Base-by-base conservation (phyloP, 2,797 vertebrate species). In the Merluccius polli region DNA sequence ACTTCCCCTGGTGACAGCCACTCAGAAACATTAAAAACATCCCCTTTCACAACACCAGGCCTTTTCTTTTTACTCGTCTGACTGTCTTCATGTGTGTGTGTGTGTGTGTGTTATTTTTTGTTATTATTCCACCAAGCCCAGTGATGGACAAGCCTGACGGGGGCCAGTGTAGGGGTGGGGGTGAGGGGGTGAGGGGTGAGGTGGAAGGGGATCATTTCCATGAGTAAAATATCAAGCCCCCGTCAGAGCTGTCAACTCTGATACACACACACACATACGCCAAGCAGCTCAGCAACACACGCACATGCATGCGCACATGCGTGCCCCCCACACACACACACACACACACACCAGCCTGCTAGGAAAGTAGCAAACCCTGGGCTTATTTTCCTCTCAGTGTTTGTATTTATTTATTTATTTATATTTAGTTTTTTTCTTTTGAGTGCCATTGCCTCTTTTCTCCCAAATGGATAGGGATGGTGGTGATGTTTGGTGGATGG, bases 201-300 rank as follows among this genome's bases (percentile, higher is more conserved):
- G 87, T 68, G 24, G 63, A 68, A 24, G 21, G 70, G 88, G 82
- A 79, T 88, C 78, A 90, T 92, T 91, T 91, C 89, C 90, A 86
- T 89, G 87, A 87, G 89, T 89, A 92, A 92, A 90, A 90, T 87
- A 88, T 89, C 90, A 89, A 90, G 85, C 82, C 75, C 65, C 83
- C 89, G 85, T 90, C 89, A 91, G 77, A 84, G 73, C 81, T 89
- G 88, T 88, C 88, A 87, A 9, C 79, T 77, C 77, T 41, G 24
- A 32, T 69, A 69, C 82, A 81, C 86, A 70, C 65, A 77, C 65
- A 79, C 41, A 77, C 41, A 79, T 77, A 80, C 63, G 72, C 75
- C 35, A 29, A n/a, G 70, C 35, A 33, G 11, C 33, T 33, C 70
- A 36, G 32, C 31, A 33, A 71, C 70, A 71, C 70, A 33, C 52